Base-by-base conservation (phyloP, 2,113 vertebrate species). In the Gambusia holbrooki region DNA sequence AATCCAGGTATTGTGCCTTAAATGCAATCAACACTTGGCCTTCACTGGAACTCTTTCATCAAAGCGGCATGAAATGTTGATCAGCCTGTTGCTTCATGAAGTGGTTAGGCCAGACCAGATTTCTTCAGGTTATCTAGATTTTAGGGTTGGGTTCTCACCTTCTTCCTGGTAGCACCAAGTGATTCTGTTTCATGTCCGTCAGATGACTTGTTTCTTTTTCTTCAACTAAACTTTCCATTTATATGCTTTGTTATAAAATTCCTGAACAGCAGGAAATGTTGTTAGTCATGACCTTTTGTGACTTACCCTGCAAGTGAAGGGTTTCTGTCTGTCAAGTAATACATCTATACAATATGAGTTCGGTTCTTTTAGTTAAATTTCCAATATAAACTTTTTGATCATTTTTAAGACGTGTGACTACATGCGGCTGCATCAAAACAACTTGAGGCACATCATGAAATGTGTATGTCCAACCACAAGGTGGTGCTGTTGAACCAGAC, bases 401-500 rank as follows among this genome's bases (percentile, higher is more conserved):
- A 11, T 58, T n/a, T 58, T n/a, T 9, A 22, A 22, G 48, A 51
- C 4, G 4, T 42, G 11, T 14, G 40, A 14, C 40, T 42, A 12
- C 37, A 45, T 45, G 14, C 15, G 13, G 42, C 0, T 45, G 4
- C 42, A 45, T 45, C 15, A 45, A 51, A 51, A 19, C 48, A 51
- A 19, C 19, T 51, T 51, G 0, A 2, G 51, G 22, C 22, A 25
- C 51, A n/a, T 58, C 51, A n/a, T 58, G 25, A 58, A 9, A 25
- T 58, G 51, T 58, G 25, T 58, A 25, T 27, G 29, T 66, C 27
- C 27, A 40, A 58, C 88, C 91, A 89, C 83, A 73, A 85, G 91
- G 76, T 85, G 91, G 87, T 33, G 69, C 60, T 82, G 67, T 82
- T 82, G 42, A 69, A n/a, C 40, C 73, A 62, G n/a, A 62, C 27